phyloP scores from a whole-genome alignment of 1,140 invertebrate species.

The Monomorium pharaonis region DNA sequence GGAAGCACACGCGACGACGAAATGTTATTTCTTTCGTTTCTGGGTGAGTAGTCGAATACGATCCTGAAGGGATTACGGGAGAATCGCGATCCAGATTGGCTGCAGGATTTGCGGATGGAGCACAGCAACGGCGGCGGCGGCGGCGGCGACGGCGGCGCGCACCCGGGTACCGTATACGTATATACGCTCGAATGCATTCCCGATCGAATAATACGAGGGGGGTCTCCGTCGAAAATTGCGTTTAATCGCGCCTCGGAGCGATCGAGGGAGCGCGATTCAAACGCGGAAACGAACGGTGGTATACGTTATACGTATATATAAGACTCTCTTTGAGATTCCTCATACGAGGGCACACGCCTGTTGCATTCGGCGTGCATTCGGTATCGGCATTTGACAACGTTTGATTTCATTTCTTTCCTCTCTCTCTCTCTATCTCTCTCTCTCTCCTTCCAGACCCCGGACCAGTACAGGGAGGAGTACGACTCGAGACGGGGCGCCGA shows the following conservation, averaged over 20 bases:
- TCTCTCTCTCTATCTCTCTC: too few relatives aligned
- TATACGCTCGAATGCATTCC: background rate
- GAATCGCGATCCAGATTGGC: conserved; percentile 19
- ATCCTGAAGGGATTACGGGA: conserved; percentile 14
- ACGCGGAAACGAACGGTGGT: background rate
- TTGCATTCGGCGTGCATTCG: conserved; percentile 3
- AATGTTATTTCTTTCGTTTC: conserved; percentile 29
- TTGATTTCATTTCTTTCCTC: too few relatives aligned
- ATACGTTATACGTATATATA: background rate
- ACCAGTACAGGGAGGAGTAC: conserved; percentile 95
- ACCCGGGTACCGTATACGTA: background rate
- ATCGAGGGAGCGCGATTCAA: conserved; percentile 7
- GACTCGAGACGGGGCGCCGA: conserved; percentile 91
- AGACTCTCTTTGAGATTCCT: conserved; percentile 22
- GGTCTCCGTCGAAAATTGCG: conserved; percentile 38
- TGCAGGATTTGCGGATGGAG: background rate
- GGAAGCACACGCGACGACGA: background rate
- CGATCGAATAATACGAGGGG: background rate
- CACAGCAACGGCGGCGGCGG: too few relatives aligned
- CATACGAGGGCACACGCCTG: conserved; percentile 22
- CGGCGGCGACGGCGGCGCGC: too few relatives aligned
- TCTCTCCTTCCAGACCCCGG: conserved; percentile 89
- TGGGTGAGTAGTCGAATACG: background rate
- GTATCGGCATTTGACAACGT: conserved; percentile 3
- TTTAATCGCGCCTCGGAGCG: conserved; percentile 53